Percentiles rank a stretch among this genome's conserved stretches.
These are phyloP conservation scores for Agrochola lota DNA, from an alignment of 2,888 invertebrate species.

Conservation along the genomic window DNA sequence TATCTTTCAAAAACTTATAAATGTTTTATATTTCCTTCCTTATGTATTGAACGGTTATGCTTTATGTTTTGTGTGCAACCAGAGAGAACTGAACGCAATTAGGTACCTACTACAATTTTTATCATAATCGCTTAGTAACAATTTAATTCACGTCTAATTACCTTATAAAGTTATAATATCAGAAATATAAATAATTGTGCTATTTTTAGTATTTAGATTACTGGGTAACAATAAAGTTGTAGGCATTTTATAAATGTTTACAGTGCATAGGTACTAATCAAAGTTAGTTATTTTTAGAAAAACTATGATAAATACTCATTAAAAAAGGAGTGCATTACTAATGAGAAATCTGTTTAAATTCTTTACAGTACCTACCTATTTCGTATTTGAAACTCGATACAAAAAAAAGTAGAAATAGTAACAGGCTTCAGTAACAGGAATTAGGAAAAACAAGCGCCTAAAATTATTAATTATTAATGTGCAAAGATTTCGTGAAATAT, in stretches of 20 bases:
- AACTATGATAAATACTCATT: neutral
- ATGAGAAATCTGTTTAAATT: neutral
- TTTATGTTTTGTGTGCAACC: neutral
- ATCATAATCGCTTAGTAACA: constrained; percentile 3
- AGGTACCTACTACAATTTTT: neutral
- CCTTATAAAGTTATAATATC: neutral
- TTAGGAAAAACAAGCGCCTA: neutral
- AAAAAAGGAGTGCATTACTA: neutral
- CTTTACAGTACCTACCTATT: neutral
- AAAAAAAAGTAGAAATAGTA: constrained; percentile 4
- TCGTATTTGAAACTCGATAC: neutral
- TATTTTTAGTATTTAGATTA: constrained; percentile 13
- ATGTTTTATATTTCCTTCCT: constrained; percentile 14
- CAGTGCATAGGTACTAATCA: neutral
- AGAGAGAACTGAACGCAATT: neutral
- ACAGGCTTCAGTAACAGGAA: neutral
- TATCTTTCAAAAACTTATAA: neutral
- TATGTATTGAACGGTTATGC: neutral
- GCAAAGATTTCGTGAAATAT: too few species aligned
- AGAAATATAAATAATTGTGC: constrained; percentile 13
- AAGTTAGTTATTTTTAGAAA: neutral
- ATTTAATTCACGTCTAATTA: constrained; percentile 12
- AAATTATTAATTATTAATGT: neutral
- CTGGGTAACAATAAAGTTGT: neutral
- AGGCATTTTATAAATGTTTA: constrained; percentile 10